These are phyloP conservation scores for Egretta garzetta DNA, from an alignment of 2,113 vertebrate genomes.

Conservation along the genomic window DNA sequence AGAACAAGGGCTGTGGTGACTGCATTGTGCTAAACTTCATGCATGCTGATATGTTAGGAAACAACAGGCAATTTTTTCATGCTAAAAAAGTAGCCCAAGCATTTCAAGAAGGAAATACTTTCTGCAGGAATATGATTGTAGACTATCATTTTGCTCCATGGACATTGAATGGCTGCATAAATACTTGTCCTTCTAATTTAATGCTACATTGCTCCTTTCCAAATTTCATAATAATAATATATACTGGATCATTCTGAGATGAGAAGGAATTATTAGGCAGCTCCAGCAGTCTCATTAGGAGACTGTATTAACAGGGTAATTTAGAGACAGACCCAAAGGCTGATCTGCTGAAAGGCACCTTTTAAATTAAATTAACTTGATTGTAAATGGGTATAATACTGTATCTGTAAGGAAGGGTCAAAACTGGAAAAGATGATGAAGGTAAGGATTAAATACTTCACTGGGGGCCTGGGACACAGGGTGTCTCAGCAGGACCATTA, in stretches of 20 bases:
- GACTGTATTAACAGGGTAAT: neutral
- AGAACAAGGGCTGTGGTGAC: neutral
- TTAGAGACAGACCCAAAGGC: neutral
- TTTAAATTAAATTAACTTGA: neutral
- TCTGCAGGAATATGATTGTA: neutral
- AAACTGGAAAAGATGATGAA: neutral
- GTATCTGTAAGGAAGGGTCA: neutral
- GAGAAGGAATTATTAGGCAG: neutral
- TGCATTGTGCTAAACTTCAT: neutral
- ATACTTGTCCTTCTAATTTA: neutral
- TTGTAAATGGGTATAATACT: neutral
- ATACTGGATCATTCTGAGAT: neutral
- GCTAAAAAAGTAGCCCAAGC: neutral
- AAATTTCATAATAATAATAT: neutral
- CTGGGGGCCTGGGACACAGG: neutral
- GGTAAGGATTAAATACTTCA: neutral
- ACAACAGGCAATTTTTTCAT: neutral
- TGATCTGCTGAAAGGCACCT: neutral
- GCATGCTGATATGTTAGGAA: neutral
- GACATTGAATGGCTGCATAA: neutral
- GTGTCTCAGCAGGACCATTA: neutral
- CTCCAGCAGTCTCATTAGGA: neutral
- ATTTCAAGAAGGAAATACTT: neutral
- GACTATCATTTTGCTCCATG: neutral
- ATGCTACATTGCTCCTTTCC: neutral